A percentile compares a stretch with the other conserved stretches of the same genome.
Evolutionary conservation across 2,888 invertebrate species (phyloP).

Genomic region (Listrodromus nycthemerus): DNA sequence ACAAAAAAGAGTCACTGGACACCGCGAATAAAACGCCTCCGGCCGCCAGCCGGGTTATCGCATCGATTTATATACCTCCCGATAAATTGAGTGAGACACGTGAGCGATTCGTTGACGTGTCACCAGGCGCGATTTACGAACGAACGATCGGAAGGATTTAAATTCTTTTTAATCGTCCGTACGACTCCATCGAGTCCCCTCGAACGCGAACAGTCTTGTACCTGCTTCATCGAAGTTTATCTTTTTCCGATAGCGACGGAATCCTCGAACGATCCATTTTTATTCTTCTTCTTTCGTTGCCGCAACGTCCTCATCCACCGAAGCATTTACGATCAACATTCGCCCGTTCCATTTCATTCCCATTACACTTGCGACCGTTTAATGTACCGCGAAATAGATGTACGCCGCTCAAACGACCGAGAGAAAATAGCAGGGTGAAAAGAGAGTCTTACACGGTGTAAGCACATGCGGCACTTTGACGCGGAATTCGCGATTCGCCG

Average conservation of each 20-base stretch:
- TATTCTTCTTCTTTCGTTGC: not conserved
- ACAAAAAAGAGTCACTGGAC: not conserved
- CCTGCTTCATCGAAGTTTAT: not conserved
- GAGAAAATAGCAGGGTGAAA: conserved; percentile 19
- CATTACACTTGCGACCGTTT: conserved; percentile 42
- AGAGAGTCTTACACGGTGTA: conserved; percentile 17
- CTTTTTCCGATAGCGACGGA: not conserved
- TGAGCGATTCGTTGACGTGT: not conserved
- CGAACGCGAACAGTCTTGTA: not conserved
- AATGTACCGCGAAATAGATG: conserved; percentile 58
- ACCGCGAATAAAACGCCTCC: not conserved
- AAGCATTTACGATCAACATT: conserved; percentile 9
- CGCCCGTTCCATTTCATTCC: conserved; percentile 9
- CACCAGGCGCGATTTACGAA: conserved; percentile 16
- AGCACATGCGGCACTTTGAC: conserved; percentile 15
- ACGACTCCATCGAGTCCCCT: not conserved
- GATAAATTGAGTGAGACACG: not conserved
- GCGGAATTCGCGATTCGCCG: conserved; percentile 26
- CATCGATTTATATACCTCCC: not conserved
- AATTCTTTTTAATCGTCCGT: not conserved
- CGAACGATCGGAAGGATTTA: not conserved
- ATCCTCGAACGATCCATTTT: not conserved
- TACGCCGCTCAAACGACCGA: conserved; percentile 8
- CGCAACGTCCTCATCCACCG: not conserved
- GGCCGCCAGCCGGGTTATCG: not conserved